Evolutionary conservation across 2,888 invertebrate species (phyloP), one percentile per base, ranked within the genome.

Genomic region (Leptinotarsa haldemani): DNA sequence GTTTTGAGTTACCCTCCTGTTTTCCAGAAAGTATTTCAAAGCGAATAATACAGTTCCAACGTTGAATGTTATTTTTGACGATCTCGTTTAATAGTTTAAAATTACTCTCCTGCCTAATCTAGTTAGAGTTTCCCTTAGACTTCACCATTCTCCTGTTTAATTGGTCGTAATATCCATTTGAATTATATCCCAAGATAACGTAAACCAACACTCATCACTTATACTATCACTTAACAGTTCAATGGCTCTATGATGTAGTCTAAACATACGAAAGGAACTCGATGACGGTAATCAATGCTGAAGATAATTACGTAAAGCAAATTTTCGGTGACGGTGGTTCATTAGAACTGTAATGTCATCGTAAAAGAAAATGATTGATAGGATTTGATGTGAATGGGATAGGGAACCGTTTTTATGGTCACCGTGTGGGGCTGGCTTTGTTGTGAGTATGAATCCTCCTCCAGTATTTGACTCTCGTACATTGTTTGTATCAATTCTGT

Each of bases 221-320:
- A 63, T 69, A 70, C 75, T 75, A 75, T 75, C 75, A 75, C 75
- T 75, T 75, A 75, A 75, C 75, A 66, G 75, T 72, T 72, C 67
- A 72, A 72, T 64, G 72, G 72, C 48, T 70, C 61, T 52, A 25
- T 73, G 47, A 69, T 69, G 67, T 18, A 65, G 72, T 69, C 70
- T 58, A 69, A 66, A 72, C 71, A 69, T 69, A 69, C 50, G 63
- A 72, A 72, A 66, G 71, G 66, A 70, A 15, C 65, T 61, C 58
- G 69, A 50, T 46, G 40, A 30, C 40, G 40, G 61, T n/a, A 61
- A 61, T 61, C 61, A 61, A 61, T 61, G 61, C 61, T n/a, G 61
- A 61, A 61, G 61, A 61, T 61, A 40, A 61, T 61, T 61, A 30
- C n/a, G 15, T 30, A n/a, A 25, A 25, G n/a, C 61, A 30, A 61